Percentiles rank a stretch among this genome's conserved stretches.
phyloP scores from a whole-genome alignment of 2,888 invertebrate genomes.

The Teleiodes luculella region DNA sequence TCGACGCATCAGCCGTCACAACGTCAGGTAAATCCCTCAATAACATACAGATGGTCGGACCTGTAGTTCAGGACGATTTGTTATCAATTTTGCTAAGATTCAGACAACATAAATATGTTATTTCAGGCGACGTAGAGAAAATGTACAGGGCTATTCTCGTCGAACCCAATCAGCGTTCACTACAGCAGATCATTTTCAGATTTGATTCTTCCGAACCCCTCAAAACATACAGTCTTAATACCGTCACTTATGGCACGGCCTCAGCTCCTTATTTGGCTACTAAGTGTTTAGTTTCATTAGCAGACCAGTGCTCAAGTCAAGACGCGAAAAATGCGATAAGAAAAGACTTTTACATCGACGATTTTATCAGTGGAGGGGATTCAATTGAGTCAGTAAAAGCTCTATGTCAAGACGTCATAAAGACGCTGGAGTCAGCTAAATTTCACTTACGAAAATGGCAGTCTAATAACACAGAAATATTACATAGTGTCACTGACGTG shows the following conservation, averaged over 20 bases:
- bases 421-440: conserved; percentile 4
- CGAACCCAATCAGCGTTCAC: conserved; percentile 8
- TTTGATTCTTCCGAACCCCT: background rate
- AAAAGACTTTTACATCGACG: background rate
- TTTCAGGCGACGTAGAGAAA: conserved; percentile 8
- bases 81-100: background rate
- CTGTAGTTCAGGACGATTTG: background rate
- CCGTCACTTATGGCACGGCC: no score
- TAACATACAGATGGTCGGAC: conserved; percentile 19
- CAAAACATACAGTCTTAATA: no score
- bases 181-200: conserved; percentile 13
- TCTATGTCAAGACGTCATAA: background rate
- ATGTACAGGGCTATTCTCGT: no score
- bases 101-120: conserved; percentile 2
- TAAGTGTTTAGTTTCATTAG: background rate
- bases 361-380: conserved; percentile 2
- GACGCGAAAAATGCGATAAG: background rate
- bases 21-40: conserved; percentile 24
- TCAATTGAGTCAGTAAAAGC: background rate
- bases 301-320: background rate
- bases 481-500: background rate
- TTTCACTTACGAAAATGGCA: no score
- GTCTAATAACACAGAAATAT: conserved; percentile 1
- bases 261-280: conserved; percentile 12
- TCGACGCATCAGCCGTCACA: conserved; percentile 28